Base-by-base conservation (phyloP, 2,888 invertebrate species). In the Noctua comes region DNA sequence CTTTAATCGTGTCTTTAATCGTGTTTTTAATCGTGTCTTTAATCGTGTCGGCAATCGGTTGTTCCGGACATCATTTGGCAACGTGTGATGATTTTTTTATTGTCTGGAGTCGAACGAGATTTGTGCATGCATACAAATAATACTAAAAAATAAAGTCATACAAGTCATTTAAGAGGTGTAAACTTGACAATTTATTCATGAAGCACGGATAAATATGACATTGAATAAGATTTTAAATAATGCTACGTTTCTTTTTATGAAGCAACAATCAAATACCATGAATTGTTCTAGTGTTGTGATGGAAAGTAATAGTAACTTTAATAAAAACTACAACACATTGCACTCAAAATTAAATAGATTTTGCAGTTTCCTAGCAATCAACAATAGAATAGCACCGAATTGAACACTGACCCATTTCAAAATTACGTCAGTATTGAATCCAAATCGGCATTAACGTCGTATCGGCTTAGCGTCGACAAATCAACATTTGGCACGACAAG, bases 401-500 rank as follows among this genome's bases (percentile, higher is more conserved):
- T 68, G 68, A 75, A 66, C 66, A 51, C 65, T 78, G 64, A 75
- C 68, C 73, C 57, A 81, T 73, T 81, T 81, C 76, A 79, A 81
- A 86, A 86, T 83, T 83, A 86, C 80, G 70, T 79, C 76, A 80
- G 74, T 65, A 80, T 77, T 78, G 76, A 77, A 86, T 84, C 62
- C 70, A 69, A 83, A 75, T 80, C 83, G 76, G 80, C 65, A 86
- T 86, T 78, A 82, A 72, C 77, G 75, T 86, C 83, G 70, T 72
- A 70, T 85, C 76, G 76, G 86, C 76, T 82, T 73, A 80, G 77
- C 82, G 84, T 86, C 87, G 76, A 88, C 88, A 87, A 86, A 87
- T 87, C 87, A 88, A 88, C 81, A 77, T 86, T 86, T 86, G 79
- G 80, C 76, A 71, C 80, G 89, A 86, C 88, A 83, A 83, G 73